Base-by-base conservation (phyloP, 2,797 vertebrate genomes). In the Tenualosa thibaudeaui region DNA sequence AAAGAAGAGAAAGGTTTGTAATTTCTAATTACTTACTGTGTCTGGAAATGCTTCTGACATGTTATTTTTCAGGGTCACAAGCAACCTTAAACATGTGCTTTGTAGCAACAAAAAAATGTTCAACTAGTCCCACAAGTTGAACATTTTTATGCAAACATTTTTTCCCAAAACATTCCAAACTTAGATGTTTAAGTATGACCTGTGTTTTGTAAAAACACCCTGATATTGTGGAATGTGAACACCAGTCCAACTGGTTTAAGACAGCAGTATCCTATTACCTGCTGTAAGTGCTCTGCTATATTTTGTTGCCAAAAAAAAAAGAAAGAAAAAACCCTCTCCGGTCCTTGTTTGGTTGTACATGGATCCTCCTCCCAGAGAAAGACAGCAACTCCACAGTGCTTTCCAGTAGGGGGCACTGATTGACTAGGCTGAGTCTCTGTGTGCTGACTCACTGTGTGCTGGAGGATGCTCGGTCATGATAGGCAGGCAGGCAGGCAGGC, bases 371-470 rank as follows among this genome's bases (percentile, higher is more conserved):
- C 71, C 31, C 71, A 8, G 40, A 19, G 19, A 19, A 78, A 22
- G 71, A 19, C 37, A 22, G 13, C 40, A 0, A 1, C 40, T 78
- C 17, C 2, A 40, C 15, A 2, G 19, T 19, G 19, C 13, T 19
- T 2, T 9, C 56, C 89, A 68, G 24, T 81, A 88, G 89, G 84
- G 84, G 89, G 89, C 82, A 71, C 87, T 81, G 15, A 60, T 37
- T 84, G 50, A 50, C 56, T 85, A n/a, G 26, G n/a, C n/a, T 84
- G 50, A 46, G 40, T 9, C 46, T 62, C n/a, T 24, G 7, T 78
- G 65, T 71, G 71, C 71, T 78, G 71, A 78, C 71, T 78, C 71
- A 78, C 37, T 43, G 71, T 19, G 31, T 78, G 37, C 71, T 78
- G 71, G 37, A 40, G 13, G 68, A 17, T 78, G 71, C 71, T 15